Percentiles rank a stretch among this genome's conserved stretches.
Evolutionary conservation across 2,888 invertebrate species (phyloP).

Genomic region (Heteromurus nitidus): DNA sequence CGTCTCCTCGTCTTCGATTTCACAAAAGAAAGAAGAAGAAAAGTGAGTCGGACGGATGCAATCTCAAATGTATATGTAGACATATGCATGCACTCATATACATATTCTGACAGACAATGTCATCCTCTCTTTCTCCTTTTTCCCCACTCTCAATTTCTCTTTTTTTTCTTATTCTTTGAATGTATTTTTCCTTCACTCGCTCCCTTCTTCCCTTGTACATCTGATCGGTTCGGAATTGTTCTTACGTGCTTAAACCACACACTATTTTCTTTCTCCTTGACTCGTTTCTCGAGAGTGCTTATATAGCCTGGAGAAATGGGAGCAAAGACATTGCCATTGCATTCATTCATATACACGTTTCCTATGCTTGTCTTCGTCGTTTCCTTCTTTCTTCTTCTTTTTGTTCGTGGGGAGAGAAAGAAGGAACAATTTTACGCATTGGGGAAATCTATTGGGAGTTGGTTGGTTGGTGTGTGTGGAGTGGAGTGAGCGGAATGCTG

Average conservation of each 20-base stretch:
- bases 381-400: slow-evolving; percentile 14
- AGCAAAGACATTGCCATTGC: slow-evolving; percentile 24
- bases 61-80: slow-evolving; percentile 11
- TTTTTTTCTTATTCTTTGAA: background rate
- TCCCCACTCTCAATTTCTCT: slow-evolving; percentile 6
- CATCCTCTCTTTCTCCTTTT: slow-evolving; percentile 19
- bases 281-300: slow-evolving; percentile 18
- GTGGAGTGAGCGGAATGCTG: background rate
- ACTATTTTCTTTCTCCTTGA: slow-evolving; percentile 3
- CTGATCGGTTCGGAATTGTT: slow-evolving; percentile 51
- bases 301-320: slow-evolving; percentile 35
- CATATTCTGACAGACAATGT: slow-evolving; percentile 35
- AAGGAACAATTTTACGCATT: slow-evolving; percentile 27
- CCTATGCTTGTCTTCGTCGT: no score
- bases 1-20: slow-evolving; percentile 8
- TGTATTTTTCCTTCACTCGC: slow-evolving; percentile 4
- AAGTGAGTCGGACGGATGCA: slow-evolving; percentile 5
- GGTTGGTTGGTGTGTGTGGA: background rate
- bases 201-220: slow-evolving; percentile 17
- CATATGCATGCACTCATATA: slow-evolving; percentile 22
- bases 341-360: no score
- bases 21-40: slow-evolving; percentile 3
- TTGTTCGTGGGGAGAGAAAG: no score
- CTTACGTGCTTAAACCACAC: slow-evolving; percentile 47
- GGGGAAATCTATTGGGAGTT: slow-evolving; percentile 31